phyloP scores from a whole-genome alignment of 2,797 vertebrate species.

The Hippoglossus hippoglossus region DNA sequence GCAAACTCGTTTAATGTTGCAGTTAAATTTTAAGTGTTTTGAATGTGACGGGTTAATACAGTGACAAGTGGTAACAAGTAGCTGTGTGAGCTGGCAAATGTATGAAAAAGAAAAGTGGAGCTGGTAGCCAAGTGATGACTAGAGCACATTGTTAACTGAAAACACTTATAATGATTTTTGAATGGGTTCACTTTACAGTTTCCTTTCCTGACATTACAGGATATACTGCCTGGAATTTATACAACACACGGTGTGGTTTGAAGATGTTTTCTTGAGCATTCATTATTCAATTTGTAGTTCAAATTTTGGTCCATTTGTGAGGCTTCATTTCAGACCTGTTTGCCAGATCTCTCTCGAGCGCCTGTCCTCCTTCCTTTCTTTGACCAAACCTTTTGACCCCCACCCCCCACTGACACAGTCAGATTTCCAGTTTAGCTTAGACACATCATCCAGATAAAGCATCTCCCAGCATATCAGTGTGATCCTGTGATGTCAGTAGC shows the following conservation, averaged over 20 bases:
- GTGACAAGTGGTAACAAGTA: conserved; percentile 23
- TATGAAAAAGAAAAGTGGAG: conserved; percentile 55
- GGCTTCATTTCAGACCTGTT: not conserved
- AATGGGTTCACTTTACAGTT: conserved; percentile 9
- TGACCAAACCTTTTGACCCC: conserved; percentile 20
- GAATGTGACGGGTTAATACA: not conserved
- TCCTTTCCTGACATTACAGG: not conserved
- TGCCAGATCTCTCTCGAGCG: conserved; percentile 1
- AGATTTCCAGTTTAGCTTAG: conserved; percentile 40
- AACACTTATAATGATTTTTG: conserved; percentile 21
- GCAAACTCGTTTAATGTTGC: conserved; percentile 5
- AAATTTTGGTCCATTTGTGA: not conserved
- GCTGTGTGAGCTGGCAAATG: conserved; percentile 21
- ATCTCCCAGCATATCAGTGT: conserved; percentile 27
- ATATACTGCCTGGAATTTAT: not conserved
- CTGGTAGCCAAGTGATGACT: conserved; percentile 39
- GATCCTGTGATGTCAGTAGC: conserved; percentile 42
- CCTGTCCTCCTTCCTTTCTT: conserved; percentile 7
- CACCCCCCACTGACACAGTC: conserved; percentile 17
- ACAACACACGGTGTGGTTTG: not conserved
- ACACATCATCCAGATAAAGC: conserved; percentile 37
- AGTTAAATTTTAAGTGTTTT: conserved; percentile 16
- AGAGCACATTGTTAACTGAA: conserved; percentile 21
- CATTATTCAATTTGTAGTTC: not conserved
- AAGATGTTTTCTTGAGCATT: not conserved